These are phyloP conservation scores for Hipposideros larvatus DNA, from an alignment of 2,797 vertebrate genomes.

Conservation along the genomic window DNA sequence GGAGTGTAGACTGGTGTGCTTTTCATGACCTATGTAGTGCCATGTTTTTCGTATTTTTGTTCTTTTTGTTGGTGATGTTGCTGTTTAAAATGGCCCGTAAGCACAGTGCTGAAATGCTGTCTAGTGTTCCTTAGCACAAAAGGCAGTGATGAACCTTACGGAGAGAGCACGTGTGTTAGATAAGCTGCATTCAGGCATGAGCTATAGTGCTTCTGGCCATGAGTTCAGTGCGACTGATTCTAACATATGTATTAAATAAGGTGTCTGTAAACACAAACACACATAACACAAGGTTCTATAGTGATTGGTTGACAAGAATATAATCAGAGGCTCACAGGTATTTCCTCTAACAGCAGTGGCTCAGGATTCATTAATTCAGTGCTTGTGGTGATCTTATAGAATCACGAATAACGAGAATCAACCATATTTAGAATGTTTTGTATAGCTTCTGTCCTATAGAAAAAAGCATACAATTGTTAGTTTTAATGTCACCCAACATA, in stretches of 20 bases:
- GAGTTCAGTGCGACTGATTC: background rate
- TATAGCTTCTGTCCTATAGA: background rate
- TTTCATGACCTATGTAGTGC: background rate
- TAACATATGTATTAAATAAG: background rate
- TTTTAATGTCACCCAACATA: background rate
- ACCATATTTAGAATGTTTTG: background rate
- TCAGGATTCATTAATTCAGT: background rate
- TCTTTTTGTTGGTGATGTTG: background rate
- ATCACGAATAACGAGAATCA: background rate
- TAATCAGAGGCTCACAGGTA: background rate
- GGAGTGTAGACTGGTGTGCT: background rate
- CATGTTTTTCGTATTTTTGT: background rate
- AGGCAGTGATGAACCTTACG: too few relatives aligned
- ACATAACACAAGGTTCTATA: background rate
- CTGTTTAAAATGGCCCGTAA: background rate
- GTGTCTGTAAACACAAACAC: background rate
- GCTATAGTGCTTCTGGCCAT: background rate
- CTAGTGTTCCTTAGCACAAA: too few relatives aligned
- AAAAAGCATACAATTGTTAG: background rate
- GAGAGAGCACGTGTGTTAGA: background rate
- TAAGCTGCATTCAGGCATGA: background rate
- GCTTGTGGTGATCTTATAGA: background rate
- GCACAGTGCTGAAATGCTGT: background rate
- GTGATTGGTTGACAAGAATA: background rate
- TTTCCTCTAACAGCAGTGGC: background rate